A percentile compares a stretch with the other conserved stretches of the same genome.
These are phyloP conservation scores for Alaudala cheleensis DNA, from an alignment of 2,113 vertebrate species.

Conservation along the genomic window DNA sequence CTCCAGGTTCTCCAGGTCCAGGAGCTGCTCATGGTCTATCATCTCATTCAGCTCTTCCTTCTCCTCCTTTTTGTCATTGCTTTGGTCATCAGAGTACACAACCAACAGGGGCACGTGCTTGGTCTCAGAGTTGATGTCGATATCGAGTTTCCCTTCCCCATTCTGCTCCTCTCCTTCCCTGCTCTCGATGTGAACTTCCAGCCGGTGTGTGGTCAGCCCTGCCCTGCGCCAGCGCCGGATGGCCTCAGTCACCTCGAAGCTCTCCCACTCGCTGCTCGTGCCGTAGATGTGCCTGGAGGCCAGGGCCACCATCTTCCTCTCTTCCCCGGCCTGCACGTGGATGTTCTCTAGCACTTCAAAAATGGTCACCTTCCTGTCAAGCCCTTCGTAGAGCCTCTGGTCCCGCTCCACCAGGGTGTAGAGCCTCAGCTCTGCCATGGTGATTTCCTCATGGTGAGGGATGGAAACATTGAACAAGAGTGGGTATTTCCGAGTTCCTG, in stretches of 20 bases:
- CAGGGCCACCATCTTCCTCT: slow-evolving; percentile 73
- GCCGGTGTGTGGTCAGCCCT: slow-evolving; percentile 79
- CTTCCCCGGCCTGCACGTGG: slow-evolving; percentile 2
- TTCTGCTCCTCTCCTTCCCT: slow-evolving; percentile 59
- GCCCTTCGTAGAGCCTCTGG: slow-evolving; percentile 82
- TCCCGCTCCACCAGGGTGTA: slow-evolving; percentile 90
- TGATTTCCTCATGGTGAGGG: slow-evolving; percentile 91
- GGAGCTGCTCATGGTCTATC: slow-evolving; percentile 87
- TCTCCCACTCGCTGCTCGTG: slow-evolving; percentile 89
- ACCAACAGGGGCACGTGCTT: slow-evolving; percentile 91
- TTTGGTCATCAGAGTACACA: slow-evolving; percentile 95
- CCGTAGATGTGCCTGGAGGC: slow-evolving; percentile 88
- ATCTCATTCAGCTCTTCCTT: slow-evolving; percentile 90
- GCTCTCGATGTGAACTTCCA: slow-evolving; percentile 92
- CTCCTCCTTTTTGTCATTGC: slow-evolving; percentile 83
- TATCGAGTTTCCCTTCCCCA: slow-evolving; percentile 80
- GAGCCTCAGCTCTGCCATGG: slow-evolving; percentile 89
- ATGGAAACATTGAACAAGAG: slow-evolving; percentile 95
- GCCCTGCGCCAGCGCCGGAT: slow-evolving; percentile 84
- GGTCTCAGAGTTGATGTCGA: slow-evolving; percentile 85
- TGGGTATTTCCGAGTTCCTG: slow-evolving; percentile 84
- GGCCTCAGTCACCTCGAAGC: slow-evolving; percentile 89
- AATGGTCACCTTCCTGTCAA: slow-evolving; percentile 90
- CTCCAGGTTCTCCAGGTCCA: slow-evolving; percentile 74
- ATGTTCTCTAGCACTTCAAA: slow-evolving; percentile 77